A percentile compares a stretch with the other conserved stretches of the same genome.
Evolutionary conservation across 2,797 vertebrate species (phyloP).

Genomic region (Urophycis tenuis): DNA sequence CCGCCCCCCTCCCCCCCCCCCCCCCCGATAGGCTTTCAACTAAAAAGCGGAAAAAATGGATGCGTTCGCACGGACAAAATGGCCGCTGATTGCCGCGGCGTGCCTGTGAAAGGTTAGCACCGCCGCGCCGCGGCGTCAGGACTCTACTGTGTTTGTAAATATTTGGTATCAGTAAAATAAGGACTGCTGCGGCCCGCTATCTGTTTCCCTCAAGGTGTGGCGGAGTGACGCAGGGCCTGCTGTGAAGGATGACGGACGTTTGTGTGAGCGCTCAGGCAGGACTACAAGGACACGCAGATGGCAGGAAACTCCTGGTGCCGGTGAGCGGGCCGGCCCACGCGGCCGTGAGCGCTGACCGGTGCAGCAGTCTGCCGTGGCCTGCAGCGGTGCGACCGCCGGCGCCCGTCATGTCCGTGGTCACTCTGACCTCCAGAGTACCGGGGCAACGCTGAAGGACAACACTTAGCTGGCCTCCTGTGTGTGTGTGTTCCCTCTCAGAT

Average conservation of each 20-base stretch:
- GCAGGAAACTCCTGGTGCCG: background rate
- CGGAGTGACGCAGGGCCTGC: background rate
- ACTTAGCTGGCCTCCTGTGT: slow-evolving; percentile 27
- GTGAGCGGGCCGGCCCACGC: background rate
- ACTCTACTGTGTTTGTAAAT: background rate
- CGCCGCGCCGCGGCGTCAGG: background rate
- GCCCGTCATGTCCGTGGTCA: background rate
- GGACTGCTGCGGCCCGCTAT: background rate
- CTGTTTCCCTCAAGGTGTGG: background rate
- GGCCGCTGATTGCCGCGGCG: background rate
- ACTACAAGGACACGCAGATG: background rate
- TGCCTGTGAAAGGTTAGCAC: background rate
- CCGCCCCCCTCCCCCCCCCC: too few species aligned
- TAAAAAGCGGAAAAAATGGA: background rate
- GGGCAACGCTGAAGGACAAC: slow-evolving; percentile 29
- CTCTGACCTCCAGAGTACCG: slow-evolving; percentile 8
- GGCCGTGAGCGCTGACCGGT: background rate
- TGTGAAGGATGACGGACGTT: background rate
- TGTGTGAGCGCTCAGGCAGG: background rate
- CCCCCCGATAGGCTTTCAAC: background rate
- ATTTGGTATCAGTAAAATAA: background rate
- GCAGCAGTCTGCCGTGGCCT: too few species aligned
- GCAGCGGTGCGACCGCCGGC: too few species aligned
- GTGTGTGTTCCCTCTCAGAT: slow-evolving; percentile 40
- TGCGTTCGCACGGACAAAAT: background rate